Conservation (phyloP, 2,113 vertebrate genomes). For the Menura novaehollandiae region DNA sequence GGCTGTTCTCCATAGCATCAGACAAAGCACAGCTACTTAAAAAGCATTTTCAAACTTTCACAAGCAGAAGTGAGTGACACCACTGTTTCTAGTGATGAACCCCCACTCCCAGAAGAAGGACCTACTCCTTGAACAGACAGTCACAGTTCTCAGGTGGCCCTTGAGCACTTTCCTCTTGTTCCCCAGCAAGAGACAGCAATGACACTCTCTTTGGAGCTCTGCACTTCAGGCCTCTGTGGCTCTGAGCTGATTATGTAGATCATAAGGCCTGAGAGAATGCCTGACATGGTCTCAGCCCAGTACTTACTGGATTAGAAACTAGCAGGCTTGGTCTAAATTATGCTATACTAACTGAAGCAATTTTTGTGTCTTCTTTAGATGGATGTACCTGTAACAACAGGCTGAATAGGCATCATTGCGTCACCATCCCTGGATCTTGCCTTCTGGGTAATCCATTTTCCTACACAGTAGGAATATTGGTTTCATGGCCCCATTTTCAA, state of each 20-base stretch:
- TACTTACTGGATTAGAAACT: neutral
- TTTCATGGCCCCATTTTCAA: neutral
- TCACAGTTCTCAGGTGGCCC: neutral
- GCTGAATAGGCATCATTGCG: accelerated
- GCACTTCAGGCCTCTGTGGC: neutral
- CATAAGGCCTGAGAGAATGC: neutral
- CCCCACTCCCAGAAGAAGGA: neutral
- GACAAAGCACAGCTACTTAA: neutral
- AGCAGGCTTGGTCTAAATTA: neutral
- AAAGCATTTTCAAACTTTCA: neutral
- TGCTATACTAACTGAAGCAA: neutral
- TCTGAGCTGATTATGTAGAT: neutral
- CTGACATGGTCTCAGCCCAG: neutral
- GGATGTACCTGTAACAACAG: neutral
- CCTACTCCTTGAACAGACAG: neutral
- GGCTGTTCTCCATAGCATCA: neutral
- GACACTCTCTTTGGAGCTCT: neutral
- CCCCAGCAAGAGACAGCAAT: neutral
- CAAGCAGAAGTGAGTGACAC: neutral
- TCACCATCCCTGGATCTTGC: neutral
- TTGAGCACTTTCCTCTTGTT: neutral
- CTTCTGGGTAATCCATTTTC: neutral
- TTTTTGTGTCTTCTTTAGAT: neutral
- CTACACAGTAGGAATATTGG: neutral
- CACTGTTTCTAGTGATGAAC: accelerated